Evolutionary conservation across 2,113 vertebrate species (phyloP), one percentile per base, ranked within the genome.

Genomic region (Caretta caretta): DNA sequence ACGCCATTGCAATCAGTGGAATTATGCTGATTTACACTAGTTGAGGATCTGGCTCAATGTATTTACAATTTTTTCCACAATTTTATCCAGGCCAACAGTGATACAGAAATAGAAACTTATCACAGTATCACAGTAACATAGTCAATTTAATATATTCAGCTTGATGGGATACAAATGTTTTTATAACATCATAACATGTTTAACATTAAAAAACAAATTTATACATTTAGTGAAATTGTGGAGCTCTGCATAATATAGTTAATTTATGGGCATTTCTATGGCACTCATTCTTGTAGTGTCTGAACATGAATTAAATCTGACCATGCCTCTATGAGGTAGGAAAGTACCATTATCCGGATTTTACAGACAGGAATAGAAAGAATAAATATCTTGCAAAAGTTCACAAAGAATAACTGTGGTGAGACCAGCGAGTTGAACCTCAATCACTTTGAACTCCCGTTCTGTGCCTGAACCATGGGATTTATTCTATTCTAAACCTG

Each of bases 11-110:
- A 82, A 84, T 0, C 1, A 85, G 49, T 87, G 10, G 20, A 46
- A 59, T 27, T 76, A 76, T 76, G 72, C 72, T 76, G 72, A 76
- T 46, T 76, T 76, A 46, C 38, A 76, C 12, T 10, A 25, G 9
- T 25, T 10, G 72, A 46, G 35, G 38, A 46, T 76, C 24, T 76
- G 42, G 22, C 72, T 25, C 72, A 46, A 35, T 4, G 29, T 85
- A 0, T 84, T 2, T 0, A 22, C 80, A 46, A 7, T n/a, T 84
- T 6, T 19, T 17, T 72, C 5, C 69, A 38, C 13, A 80, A 57
- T 87, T 90, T 94, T 4, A 79, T 49, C 17, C 31, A 2, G 69
- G 10, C 4, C 24, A 79, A 16, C 4, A 62, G 14, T 80, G 42
- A 31, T 5, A 9, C 8, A 48, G 31, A 54, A 62, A 81, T 51